Conservation (phyloP, 1,140 invertebrate species). For the Subanguina moxae region DNA sequence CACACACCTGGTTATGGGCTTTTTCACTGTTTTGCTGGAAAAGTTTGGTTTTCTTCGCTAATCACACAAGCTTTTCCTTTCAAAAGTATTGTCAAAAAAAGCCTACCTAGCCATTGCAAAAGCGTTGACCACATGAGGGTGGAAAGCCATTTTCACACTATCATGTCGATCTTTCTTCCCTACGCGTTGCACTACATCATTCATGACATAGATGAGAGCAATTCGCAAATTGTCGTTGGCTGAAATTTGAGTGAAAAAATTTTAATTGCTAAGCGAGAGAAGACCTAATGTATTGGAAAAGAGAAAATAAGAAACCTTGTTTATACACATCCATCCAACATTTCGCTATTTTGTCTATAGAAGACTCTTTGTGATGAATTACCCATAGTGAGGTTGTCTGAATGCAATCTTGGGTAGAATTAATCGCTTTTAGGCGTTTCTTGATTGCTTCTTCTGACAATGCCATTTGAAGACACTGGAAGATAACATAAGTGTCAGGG, state of each 20-base stretch:
- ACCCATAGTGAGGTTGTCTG: slow-evolving; percentile 51
- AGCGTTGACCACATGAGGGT: slow-evolving; percentile 48
- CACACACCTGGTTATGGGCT: slow-evolving; percentile 46
- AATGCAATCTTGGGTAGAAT: slow-evolving; percentile 42
- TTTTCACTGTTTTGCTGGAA: slow-evolving; percentile 39
- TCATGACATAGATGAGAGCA: slow-evolving; percentile 51
- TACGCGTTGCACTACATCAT: slow-evolving; percentile 55
- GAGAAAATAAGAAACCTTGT: slow-evolving; percentile 19
- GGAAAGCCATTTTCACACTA: slow-evolving; percentile 43
- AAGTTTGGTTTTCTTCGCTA: no score
- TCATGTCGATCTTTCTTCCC: slow-evolving; percentile 38
- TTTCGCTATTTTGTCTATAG: slow-evolving; percentile 44
- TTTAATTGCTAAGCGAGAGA: no score
- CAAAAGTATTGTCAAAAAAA: slow-evolving; percentile 42
- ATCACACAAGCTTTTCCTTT: slow-evolving; percentile 23
- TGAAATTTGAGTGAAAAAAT: slow-evolving; percentile 4
- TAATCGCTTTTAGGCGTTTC: slow-evolving; percentile 29
- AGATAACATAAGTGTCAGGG: not conserved
- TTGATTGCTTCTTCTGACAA: slow-evolving; percentile 28
- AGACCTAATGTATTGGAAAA: no score
- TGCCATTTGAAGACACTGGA: slow-evolving; percentile 11
- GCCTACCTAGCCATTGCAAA: slow-evolving; percentile 35
- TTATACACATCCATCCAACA: slow-evolving; percentile 48
- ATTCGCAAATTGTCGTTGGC: slow-evolving; percentile 39
- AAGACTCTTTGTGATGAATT: slow-evolving; percentile 44